Evolutionary conservation across 2,888 invertebrate genomes (phyloP), one percentile per base, ranked within the genome.

Genomic region (Dexiosoma caninum): DNA sequence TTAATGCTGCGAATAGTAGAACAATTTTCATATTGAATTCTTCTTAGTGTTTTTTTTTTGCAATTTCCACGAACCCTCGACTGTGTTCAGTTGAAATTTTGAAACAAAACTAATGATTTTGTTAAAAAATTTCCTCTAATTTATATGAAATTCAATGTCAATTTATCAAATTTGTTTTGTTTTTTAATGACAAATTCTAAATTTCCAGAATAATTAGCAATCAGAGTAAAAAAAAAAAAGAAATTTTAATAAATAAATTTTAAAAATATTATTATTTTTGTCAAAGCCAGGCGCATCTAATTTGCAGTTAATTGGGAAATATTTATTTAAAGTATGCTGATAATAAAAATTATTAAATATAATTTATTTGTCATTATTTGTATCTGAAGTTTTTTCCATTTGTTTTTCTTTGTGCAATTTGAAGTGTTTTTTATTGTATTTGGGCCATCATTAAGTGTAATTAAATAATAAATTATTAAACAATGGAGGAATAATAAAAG

Each of bases 361-460:
- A 86, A n/a, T n/a, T 37, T n/a, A 86, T 84, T 86, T 85, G 86
- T 66, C 59, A 30, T 75, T 19, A 19, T 46, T 10, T 40, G 67
- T 69, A 49, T 35, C 21, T 70, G 70, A 19, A 49, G 44, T 35
- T 69, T 53, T 14, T 42, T 32, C 12, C 27, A 27, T 59, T 35
- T n/a, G n/a, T n/a, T 27, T 23, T 6, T 6, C n/a, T 64, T 74
- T 59, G 59, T 66, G 1, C 46, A 14, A 60, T 42, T 37, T 53
- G 51, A 60, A 59, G 27, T 19, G 72, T 62, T 72, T n/a, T n/a
- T n/a, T 62, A 37, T 30, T 60, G 30, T 62, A 42, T 75, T 70
- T 75, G 60, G 42, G 19, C 55, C 66, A 51, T 77, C 67, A 81
- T 77, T 77, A 81, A 81, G 51, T 77, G 46, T 60, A 76, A 76